phyloP scores from a whole-genome alignment of 2,888 invertebrate species.

The Leptogaster cylindrica region DNA sequence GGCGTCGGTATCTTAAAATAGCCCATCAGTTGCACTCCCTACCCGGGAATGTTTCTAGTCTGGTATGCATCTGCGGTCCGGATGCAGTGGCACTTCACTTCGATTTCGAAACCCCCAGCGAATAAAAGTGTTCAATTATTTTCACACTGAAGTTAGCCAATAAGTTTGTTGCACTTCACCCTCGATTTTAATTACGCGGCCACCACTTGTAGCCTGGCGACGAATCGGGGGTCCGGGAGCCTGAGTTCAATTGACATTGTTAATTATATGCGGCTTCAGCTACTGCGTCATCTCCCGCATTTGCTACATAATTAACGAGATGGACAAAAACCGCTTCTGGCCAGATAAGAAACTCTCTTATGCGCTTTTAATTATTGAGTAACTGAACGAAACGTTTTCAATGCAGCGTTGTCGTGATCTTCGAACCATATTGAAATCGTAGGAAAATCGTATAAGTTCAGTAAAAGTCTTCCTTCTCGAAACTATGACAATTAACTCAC shows the following conservation, averaged over 20 bases:
- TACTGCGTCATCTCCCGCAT: constrained; percentile 18
- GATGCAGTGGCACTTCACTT: constrained; percentile 13
- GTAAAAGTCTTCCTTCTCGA: too few species aligned
- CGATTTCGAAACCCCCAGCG: constrained; percentile 1
- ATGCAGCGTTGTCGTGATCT: too few species aligned
- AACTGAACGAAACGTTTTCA: too few species aligned
- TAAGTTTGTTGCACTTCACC: constrained; percentile 36
- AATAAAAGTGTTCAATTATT: neutral
- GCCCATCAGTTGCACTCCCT: neutral
- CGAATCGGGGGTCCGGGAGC: neutral
- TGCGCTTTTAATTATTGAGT: constrained; percentile 22
- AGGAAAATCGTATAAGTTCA: too few species aligned
- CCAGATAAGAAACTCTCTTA: constrained; percentile 6
- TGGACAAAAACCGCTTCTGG: constrained; percentile 20
- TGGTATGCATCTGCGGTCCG: neutral
- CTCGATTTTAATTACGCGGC: constrained; percentile 33
- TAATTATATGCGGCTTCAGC: constrained; percentile 12
- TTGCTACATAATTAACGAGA: constrained; percentile 22
- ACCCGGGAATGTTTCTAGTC: neutral
- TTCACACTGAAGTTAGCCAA: neutral
- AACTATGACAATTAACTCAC: too few species aligned
- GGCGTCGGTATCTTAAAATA: constrained; percentile 18
- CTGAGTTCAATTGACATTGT: constrained; percentile 10
- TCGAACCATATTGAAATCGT: too few species aligned
- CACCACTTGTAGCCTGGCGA: constrained; percentile 5